These are phyloP conservation scores for Melanostoma mellinum DNA, from an alignment of 2,888 invertebrate genomes.

Conservation along the genomic window DNA sequence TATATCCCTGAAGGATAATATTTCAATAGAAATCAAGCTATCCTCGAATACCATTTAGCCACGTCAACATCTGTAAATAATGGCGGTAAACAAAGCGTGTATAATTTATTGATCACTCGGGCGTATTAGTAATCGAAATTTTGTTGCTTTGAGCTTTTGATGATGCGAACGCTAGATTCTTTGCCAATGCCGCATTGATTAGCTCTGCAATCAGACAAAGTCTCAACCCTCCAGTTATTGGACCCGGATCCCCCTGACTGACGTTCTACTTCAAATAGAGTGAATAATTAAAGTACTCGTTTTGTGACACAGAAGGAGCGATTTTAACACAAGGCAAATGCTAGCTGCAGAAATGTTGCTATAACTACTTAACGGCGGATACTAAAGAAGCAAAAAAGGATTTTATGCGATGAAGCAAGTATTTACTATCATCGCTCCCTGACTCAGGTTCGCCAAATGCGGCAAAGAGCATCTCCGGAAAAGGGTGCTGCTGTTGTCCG, in stretches of 20 bases:
- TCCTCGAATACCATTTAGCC: slow-evolving; percentile 26
- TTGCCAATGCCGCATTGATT: not conserved
- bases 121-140: slow-evolving; percentile 49
- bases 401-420: slow-evolving; percentile 44
- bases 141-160: slow-evolving; percentile 34
- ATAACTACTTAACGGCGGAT: slow-evolving; percentile 1
- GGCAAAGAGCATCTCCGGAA: not conserved
- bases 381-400: slow-evolving; percentile 18
- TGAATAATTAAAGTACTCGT: slow-evolving; percentile 49
- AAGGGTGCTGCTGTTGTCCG: not conserved
- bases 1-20: slow-evolving; percentile 28
- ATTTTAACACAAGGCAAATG: not conserved
- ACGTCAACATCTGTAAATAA: slow-evolving; percentile 61
- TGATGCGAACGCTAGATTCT: slow-evolving; percentile 17
- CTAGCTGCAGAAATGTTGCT: not conserved
- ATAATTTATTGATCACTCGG: slow-evolving; percentile 58
- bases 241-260: not conserved
- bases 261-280: slow-evolving; percentile 24
- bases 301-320: not conserved
- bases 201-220: slow-evolving; percentile 19
- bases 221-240: slow-evolving; percentile 5
- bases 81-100: slow-evolving; percentile 63
- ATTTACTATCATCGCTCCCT: slow-evolving; percentile 26
- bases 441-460: slow-evolving; percentile 15
- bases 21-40: slow-evolving; percentile 36